Base-by-base conservation (phyloP, 1,140 invertebrate species). In the Apis cerana region DNA sequence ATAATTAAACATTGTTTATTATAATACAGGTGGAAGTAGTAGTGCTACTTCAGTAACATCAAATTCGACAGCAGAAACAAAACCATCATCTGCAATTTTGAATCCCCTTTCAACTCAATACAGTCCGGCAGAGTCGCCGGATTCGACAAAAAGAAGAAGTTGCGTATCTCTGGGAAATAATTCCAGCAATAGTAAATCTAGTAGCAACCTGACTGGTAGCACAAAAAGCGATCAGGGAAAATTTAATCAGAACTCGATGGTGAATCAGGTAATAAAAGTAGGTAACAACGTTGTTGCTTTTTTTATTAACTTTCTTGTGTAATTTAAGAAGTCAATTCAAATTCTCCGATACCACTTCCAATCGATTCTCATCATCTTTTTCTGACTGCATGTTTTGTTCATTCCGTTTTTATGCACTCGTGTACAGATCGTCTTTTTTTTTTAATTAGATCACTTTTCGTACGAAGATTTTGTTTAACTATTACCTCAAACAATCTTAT, bases 151-250 rank as follows among this genome's bases (percentile, higher is more conserved):
- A 82, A 92, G 96, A 80, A 94, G 96, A 78, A 97, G 97, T n/a
- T 96, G 96, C 91, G 95, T 96, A 43, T 97, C 96, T 1, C 86
- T 96, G n/a, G 95, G 95, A 11, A 96, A 96, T 89, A 96, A 96
- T 91, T 97, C 96, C 15, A 96, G 95, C 62, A 96, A 96, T 69
- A 96, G 96, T 70, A 97, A 97, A 91, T 96, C 96, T 0, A 96
- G 96, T 79, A 96, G 96, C 78, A 97, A 97, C 90, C 91, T 96
- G 62, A 96, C 96, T 0, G 95, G 95, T 52, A 96, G 96, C 81
- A 96, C 96, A 2, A 96, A 95, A 80, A 95, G 95, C 77, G 95
- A 95, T 82, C 95, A 96, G 85, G 95, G 95, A 85, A 94, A 94
- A 91, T 93, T 94, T 77, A 93, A 92, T 93, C 94, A 90, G 91